Evolutionary conservation across 2,797 vertebrate genomes (phyloP), one percentile per base, ranked within the genome.

Genomic region (Semotilus atromaculatus): DNA sequence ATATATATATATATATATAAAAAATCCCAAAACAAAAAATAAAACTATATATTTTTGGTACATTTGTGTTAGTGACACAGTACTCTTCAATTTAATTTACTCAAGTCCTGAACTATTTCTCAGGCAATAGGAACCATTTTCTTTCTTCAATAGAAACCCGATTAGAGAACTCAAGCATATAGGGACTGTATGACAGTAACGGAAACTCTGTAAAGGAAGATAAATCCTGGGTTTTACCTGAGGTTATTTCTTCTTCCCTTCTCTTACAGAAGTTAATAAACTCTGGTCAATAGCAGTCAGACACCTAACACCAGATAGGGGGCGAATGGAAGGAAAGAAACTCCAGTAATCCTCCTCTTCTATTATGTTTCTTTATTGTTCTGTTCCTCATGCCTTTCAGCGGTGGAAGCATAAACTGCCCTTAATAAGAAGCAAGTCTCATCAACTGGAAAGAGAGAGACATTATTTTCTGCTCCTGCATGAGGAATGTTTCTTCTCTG

Each of bases 351-450:
- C 79, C 86, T 71, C 53, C 78, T 73, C 88, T 89, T 92, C 83
- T 43, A 86, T 85, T 88, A 86, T 75, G 81, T 85, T 88, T 89
- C 86, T 90, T 85, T 87, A 86, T 92, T 88, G 86, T 91, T 90
- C 84, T 85, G 73, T 72, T 84, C 55, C 82, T 76, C 43, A 80
- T 83, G 70, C 75, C 67, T 80, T 88, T 83, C 48, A 58, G 72
- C 51, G 75, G 64, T 76, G 81, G 87, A 90, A 88, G 82, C 87
- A 85, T 76, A 89, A 89, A 89, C 87, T 88, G 76, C 79, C 72
- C 84, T 90, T 89, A 90, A 91, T 90, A 91, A 88, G 85, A 83
- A 83, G 86, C 79, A 90, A 90, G 90, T 91, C 83, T 87, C 88
- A 88, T 90, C 88, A 90, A 82, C 74, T 79, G 34, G 77, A 73